Conservation (phyloP, 2,797 vertebrate species). For the Halcyon chelicuti region DNA sequence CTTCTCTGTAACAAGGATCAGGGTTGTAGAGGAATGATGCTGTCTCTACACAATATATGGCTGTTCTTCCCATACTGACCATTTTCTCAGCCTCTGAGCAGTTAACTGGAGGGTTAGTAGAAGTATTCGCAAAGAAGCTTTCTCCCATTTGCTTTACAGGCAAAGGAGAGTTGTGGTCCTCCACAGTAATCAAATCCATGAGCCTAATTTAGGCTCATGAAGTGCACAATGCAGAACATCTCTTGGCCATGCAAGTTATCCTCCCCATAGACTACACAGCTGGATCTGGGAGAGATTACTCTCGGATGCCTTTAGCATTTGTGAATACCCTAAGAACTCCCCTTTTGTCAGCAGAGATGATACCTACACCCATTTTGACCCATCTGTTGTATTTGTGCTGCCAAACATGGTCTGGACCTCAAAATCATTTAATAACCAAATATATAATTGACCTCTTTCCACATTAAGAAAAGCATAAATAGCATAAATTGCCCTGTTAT, state of each 20-base stretch:
- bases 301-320: background rate
- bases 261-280: too few species aligned
- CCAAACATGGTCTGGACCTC: background rate
- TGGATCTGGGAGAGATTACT: background rate
- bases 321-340: background rate
- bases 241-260: background rate
- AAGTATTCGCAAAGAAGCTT: background rate
- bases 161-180: background rate
- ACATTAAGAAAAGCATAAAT: background rate
- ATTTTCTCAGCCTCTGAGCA: background rate
- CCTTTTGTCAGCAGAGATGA: background rate
- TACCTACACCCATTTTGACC: background rate
- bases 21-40: background rate
- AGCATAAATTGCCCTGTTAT: background rate
- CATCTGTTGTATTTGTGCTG: background rate
- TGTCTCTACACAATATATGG: background rate
- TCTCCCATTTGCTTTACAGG: background rate
- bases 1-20: background rate
- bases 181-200: background rate
- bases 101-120: background rate
- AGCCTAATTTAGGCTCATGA: background rate
- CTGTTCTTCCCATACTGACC: background rate
- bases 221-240: background rate
- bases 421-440: background rate
- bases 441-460: background rate